A percentile compares a stretch with the other conserved stretches of the same genome.
phyloP scores from a whole-genome alignment of 2,113 vertebrate genomes.

The Apaloderma vittatum region DNA sequence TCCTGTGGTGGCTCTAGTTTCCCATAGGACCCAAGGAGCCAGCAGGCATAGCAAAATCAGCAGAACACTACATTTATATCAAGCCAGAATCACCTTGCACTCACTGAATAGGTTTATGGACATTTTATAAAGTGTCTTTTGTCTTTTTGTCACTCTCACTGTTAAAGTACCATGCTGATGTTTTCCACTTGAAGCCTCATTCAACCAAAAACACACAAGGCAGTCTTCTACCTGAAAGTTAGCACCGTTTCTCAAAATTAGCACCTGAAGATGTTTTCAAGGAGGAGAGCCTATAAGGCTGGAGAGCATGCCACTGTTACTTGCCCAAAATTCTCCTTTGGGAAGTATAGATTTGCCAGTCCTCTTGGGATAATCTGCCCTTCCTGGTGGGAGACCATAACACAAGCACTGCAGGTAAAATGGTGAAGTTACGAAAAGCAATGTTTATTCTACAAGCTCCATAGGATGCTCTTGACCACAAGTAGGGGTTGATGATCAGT shows the following conservation, averaged over 20 bases:
- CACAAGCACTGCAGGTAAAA: neutral
- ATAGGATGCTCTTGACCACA: neutral
- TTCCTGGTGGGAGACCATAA: neutral
- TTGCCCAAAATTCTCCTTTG: neutral
- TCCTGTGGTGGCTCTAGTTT: neutral
- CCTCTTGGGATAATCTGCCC: neutral
- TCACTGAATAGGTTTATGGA: neutral
- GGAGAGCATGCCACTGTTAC: rapidly evolving
- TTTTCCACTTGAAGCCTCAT: neutral
- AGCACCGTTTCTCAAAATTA: neutral
- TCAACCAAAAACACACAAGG: neutral
- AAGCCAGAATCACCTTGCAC: neutral
- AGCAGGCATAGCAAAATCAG: neutral
- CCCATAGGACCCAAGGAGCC: rapidly evolving
- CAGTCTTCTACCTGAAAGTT: neutral
- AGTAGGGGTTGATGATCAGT: neutral
- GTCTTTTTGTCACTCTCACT: neutral
- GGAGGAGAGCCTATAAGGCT: neutral
- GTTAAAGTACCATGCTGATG: neutral
- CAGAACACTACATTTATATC: neutral
- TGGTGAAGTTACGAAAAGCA: neutral
- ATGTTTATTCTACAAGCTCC: neutral
- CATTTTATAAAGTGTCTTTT: neutral
- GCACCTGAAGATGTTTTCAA: neutral
- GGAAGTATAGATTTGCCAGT: neutral